Conservation (phyloP, 2,888 invertebrate species). For the Platycnemis pennipes region DNA sequence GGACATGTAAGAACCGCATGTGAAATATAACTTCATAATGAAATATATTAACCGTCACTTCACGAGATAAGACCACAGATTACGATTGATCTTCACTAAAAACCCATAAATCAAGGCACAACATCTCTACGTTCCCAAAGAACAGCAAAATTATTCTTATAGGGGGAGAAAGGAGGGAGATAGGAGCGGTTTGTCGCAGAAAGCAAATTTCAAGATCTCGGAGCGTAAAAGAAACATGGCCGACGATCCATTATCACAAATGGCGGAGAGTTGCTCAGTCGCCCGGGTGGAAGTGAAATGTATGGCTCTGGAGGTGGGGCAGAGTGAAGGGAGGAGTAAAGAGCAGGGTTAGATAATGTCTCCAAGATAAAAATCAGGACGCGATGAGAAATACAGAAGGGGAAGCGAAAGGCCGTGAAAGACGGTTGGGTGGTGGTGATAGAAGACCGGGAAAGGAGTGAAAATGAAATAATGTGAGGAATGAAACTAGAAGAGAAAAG, state of each 20-base stretch:
- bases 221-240: not conserved
- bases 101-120: not conserved
- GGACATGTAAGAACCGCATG: not conserved
- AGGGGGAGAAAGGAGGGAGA: not conserved
- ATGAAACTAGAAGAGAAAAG: not conserved
- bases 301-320: not conserved
- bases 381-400: not conserved
- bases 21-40: not conserved
- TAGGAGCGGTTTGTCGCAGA: not conserved
- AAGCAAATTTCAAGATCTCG: not conserved
- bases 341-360: not conserved
- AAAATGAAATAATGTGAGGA: not conserved
- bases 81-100: no score
- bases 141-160: not conserved
- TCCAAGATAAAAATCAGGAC: constrained; percentile 23
- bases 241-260: constrained; percentile 16
- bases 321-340: not conserved
- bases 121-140: not conserved
- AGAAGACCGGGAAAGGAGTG: not conserved
- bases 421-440: not conserved
- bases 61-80: not conserved
- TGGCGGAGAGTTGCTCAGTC: not conserved
- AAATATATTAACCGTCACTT: not conserved
- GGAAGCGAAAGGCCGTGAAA: not conserved
- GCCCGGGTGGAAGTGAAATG: constrained; percentile 37